A percentile compares a stretch with the other conserved stretches of the same genome.
phyloP scores from a whole-genome alignment of 2,888 invertebrate genomes.

The Stictocephala bisonia region DNA sequence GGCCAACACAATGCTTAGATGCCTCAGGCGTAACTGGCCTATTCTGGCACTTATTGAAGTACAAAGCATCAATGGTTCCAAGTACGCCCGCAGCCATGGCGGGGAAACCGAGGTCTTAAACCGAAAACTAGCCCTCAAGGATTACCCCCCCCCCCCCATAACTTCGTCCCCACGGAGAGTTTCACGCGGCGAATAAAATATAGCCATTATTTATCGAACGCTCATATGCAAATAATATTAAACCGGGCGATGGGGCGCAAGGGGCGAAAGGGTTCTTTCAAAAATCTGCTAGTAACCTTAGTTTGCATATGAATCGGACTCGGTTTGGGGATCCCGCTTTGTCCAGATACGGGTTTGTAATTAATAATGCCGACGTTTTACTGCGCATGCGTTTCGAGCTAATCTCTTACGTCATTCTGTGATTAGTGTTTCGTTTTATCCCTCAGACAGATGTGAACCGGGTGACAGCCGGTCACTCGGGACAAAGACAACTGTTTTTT shows the following conservation, averaged over 20 bases:
- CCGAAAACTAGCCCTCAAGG: slow-evolving; percentile 26
- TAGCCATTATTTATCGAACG: slow-evolving; percentile 40
- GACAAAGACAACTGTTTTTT: no score
- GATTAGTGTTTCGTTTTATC: slow-evolving; percentile 39
- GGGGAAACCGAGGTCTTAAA: slow-evolving; percentile 30
- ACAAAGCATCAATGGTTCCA: not conserved
- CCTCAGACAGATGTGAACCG: slow-evolving; percentile 25
- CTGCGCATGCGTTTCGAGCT: slow-evolving; percentile 29
- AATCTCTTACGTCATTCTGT: slow-evolving; percentile 20
- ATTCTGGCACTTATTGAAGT: slow-evolving; percentile 27
- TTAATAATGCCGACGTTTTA: slow-evolving; percentile 38
- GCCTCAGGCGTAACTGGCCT: not conserved
- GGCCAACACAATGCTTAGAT: no score
- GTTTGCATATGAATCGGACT: slow-evolving; percentile 37
- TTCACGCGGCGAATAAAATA: slow-evolving; percentile 30
- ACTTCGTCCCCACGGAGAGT: no score
- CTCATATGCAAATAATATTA: slow-evolving; percentile 39
- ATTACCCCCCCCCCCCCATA: slow-evolving; percentile 22
- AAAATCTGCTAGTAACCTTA: slow-evolving; percentile 36
- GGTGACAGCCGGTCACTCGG: no score
- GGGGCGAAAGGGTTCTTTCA: slow-evolving; percentile 41
- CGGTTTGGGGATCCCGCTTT: slow-evolving; percentile 15
- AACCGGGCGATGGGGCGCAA: slow-evolving; percentile 22
- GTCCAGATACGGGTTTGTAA: slow-evolving; percentile 39
- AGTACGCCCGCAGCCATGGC: not conserved